Conservation (phyloP, 2,113 vertebrate genomes). For the Heteronetta atricapilla region DNA sequence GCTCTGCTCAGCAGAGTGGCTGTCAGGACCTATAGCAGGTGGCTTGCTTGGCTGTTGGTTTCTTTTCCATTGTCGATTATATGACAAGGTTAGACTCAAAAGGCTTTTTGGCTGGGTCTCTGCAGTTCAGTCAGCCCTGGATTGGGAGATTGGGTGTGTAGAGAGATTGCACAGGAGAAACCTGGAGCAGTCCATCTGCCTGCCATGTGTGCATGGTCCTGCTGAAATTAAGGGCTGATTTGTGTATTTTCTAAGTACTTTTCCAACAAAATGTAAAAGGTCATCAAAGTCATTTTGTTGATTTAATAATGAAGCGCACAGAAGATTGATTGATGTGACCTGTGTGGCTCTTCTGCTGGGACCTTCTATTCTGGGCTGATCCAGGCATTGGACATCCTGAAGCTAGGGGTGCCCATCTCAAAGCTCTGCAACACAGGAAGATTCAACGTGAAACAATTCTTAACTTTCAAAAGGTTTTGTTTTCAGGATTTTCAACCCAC, state of each 20-base stretch:
- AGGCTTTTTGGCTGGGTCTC: not conserved
- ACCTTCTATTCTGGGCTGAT: not conserved
- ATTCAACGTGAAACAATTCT: not conserved
- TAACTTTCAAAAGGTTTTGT: not conserved
- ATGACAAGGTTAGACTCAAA: not conserved
- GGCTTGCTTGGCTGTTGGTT: not conserved
- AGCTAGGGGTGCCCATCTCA: not conserved
- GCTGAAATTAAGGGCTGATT: not conserved
- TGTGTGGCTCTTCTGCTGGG: not conserved
- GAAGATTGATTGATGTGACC: not conserved
- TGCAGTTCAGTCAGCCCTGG: not conserved
- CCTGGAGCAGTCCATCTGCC: not conserved
- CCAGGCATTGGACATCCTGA: not conserved
- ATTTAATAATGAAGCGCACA: not conserved
- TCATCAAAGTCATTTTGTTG: not conserved
- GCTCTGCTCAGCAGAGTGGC: not conserved
- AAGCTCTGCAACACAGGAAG: not conserved
- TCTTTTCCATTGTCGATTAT: not conserved
- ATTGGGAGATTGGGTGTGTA: not conserved
- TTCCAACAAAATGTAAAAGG: not conserved
- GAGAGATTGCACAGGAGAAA: not conserved
- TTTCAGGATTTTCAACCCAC: not conserved
- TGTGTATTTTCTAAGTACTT: not conserved
- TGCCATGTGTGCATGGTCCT: not conserved
- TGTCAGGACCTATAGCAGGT: not conserved